Evolutionary conservation across 1,140 invertebrate genomes (phyloP).

Genomic region (Gonatopus flavifemur): DNA sequence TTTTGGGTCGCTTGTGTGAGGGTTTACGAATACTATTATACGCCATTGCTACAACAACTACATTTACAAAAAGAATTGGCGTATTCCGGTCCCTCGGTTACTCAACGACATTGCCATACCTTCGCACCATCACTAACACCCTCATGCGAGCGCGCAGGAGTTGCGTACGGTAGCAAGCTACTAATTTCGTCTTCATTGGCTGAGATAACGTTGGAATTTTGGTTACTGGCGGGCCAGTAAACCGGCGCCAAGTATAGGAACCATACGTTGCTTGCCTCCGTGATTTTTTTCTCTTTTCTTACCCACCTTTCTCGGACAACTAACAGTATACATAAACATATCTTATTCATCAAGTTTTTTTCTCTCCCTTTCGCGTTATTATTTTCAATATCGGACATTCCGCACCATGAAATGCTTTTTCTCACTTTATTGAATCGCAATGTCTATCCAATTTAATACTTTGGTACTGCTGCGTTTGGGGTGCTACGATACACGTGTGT

Average conservation of each 20-base stretch:
- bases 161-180: constrained; percentile 53
- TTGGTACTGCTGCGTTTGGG: too few species aligned
- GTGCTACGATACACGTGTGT: too few species aligned
- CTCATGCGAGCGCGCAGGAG: constrained; percentile 24
- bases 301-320: too few species aligned
- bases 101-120: constrained; percentile 7
- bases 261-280: too few species aligned
- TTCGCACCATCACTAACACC: constrained; percentile 10
- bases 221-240: constrained; percentile 37
- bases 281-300: too few species aligned
- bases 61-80: neutral
- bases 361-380: too few species aligned
- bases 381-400: too few species aligned
- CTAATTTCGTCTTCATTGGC: constrained; percentile 56
- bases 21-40: neutral
- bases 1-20: constrained; percentile 13
- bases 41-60: neutral
- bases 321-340: too few species aligned
- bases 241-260: constrained; percentile 20
- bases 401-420: too few species aligned
- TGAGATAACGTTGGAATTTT: constrained; percentile 54
- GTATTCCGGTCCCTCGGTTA: too few species aligned
- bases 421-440: constrained; percentile 30
- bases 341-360: too few species aligned
- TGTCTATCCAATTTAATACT: constrained; percentile 53